Percentiles rank a stretch among this genome's conserved stretches.
These are phyloP conservation scores for Gryllus bimaculatus DNA, from an alignment of 1,140 invertebrate genomes.

Conservation along the genomic window DNA sequence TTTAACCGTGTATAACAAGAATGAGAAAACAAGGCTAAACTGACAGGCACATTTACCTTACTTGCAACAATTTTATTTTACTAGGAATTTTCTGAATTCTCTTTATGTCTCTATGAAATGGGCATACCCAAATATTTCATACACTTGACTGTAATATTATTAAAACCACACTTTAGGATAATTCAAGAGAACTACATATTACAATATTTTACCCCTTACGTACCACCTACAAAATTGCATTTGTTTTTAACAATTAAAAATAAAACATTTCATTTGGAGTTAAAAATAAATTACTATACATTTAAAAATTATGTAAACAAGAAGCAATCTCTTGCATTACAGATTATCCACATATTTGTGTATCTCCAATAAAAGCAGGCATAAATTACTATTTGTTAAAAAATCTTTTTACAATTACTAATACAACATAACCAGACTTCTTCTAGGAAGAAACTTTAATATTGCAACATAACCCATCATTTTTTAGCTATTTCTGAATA, in stretches of 20 bases:
- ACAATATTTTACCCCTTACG: neutral
- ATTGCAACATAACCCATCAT: neutral
- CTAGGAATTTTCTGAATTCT: neutral
- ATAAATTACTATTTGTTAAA: neutral
- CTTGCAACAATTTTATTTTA: neutral
- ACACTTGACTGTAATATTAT: slow-evolving; percentile 2
- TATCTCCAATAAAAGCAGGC: neutral
- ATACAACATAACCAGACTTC: neutral
- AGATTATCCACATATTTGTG: neutral
- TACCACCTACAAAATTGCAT: neutral
- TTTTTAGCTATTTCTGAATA: neutral
- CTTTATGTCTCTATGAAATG: neutral
- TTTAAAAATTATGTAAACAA: slow-evolving; percentile 8
- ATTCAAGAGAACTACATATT: neutral
- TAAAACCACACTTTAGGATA: neutral
- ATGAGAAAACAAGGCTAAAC: neutral
- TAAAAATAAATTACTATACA: slow-evolving; percentile 16
- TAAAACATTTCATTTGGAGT: neutral
- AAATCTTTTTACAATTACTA: neutral
- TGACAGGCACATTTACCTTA: neutral
- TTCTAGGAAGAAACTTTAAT: neutral
- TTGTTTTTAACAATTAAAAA: slow-evolving; percentile 8
- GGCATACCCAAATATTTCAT: too few species aligned
- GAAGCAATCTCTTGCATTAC: neutral
- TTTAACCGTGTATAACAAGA: neutral